These are phyloP conservation scores for Leucopsar rothschildi DNA, from an alignment of 2,113 vertebrate species.

Conservation along the genomic window DNA sequence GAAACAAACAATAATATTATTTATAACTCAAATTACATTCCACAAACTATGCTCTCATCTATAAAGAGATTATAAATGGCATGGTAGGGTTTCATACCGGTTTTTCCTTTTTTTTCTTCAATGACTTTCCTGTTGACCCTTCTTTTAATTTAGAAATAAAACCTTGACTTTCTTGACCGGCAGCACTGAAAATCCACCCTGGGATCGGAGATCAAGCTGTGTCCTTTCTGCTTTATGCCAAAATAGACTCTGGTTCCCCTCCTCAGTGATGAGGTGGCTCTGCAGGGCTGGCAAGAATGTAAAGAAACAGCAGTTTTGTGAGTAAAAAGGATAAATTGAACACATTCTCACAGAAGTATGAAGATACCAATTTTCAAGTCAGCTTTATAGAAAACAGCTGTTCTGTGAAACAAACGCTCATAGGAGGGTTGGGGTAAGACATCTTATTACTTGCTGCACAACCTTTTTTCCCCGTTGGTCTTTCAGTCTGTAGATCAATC, in stretches of 20 bases:
- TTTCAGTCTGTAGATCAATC: background rate
- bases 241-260: constrained; percentile 39
- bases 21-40: constrained; percentile 37
- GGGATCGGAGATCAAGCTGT: constrained; percentile 42
- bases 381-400: constrained; percentile 21
- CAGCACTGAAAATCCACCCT: constrained; percentile 31
- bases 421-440: background rate
- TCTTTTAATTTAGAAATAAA: constrained; percentile 54
- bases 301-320: constrained; percentile 15
- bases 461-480: background rate
- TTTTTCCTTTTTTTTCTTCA: background rate
- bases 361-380: constrained; percentile 39
- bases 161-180: background rate
- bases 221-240: constrained; percentile 47
- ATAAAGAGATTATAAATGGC: constrained; percentile 21
- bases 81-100: constrained; percentile 7
- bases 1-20: constrained; percentile 38
- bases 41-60: background rate
- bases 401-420: background rate
- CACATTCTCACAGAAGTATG: background rate
- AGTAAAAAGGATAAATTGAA: constrained; percentile 44
- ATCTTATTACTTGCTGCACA: background rate
- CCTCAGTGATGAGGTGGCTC: background rate
- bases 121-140: constrained; percentile 21
- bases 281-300: constrained; percentile 15